Evolutionary conservation across 2,113 vertebrate species (phyloP).

Genomic region (Heterotilapia buettikoferi): DNA sequence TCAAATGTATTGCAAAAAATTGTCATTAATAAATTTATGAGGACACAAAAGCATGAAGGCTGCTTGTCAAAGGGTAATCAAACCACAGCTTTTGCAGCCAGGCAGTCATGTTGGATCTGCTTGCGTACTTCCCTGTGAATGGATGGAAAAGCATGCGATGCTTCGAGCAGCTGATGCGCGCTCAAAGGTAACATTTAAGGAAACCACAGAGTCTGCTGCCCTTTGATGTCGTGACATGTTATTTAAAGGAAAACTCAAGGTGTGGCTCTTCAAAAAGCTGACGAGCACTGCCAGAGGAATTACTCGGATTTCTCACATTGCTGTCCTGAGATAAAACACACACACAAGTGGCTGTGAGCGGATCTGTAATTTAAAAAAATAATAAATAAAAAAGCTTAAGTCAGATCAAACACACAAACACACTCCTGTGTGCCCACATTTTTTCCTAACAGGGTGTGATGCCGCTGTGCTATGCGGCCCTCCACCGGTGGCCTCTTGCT

Average conservation of each 20-base stretch:
- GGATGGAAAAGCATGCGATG: background rate
- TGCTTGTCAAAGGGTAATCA: background rate
- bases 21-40: background rate
- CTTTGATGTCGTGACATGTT: background rate
- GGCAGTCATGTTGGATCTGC: background rate
- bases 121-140: background rate
- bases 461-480: slow-evolving; percentile 2
- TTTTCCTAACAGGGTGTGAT: slow-evolving; percentile 21
- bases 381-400: background rate
- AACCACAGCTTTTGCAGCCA: background rate
- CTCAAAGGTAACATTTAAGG: background rate
- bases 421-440: background rate
- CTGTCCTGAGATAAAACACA: background rate
- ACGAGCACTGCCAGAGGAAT: background rate
- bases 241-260: background rate
- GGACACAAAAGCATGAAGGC: rapidly evolving
- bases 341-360: background rate
- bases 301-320: background rate
- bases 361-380: background rate
- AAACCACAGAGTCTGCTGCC: background rate
- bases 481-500: slow-evolving; percentile 13
- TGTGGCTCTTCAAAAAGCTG: background rate
- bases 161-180: background rate
- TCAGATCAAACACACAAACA: background rate
- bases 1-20: background rate